These are phyloP conservation scores for Prochilodus magdalenae DNA, from an alignment of 2,113 vertebrate genomes.

Conservation along the genomic window DNA sequence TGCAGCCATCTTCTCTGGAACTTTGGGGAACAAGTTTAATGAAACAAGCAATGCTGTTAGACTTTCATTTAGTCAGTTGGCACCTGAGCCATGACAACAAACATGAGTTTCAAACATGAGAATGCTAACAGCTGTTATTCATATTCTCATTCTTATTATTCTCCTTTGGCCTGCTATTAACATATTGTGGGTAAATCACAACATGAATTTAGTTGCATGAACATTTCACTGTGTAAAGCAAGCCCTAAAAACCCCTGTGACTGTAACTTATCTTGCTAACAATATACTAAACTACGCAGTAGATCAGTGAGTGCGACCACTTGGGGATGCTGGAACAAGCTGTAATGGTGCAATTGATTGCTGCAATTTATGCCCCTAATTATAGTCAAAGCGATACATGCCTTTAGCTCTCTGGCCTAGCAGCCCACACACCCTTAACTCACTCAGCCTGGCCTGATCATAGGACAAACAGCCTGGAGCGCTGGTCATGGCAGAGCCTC, in stretches of 20 bases:
- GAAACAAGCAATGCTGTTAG: no score
- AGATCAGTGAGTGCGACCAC: slow-evolving; percentile 10
- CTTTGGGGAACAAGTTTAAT: no score
- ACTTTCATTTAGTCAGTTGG: no score
- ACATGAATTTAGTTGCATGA: no score
- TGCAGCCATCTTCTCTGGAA: no score
- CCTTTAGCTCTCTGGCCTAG: slow-evolving; percentile 6
- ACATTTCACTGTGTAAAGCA: no score
- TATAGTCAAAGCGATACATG: slow-evolving; percentile 31
- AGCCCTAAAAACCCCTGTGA: not conserved
- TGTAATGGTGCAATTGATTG: slow-evolving; percentile 42
- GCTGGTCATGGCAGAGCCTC: slow-evolving; percentile 21
- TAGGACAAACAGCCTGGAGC: slow-evolving; percentile 40
- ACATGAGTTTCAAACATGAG: no score
- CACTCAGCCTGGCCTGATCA: slow-evolving; percentile 33
- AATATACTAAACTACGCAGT: not conserved
- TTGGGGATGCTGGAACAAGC: slow-evolving; percentile 27
- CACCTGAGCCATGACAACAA: no score
- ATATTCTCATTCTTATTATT: no score
- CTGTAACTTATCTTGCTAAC: not conserved
- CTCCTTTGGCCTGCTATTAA: no score
- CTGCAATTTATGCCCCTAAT: slow-evolving; percentile 53
- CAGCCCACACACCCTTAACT: slow-evolving; percentile 26
- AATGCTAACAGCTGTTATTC: no score
- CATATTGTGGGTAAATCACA: no score